Evolutionary conservation across 2,888 invertebrate species (phyloP).

Genomic region (Drosophila subsilvestris): DNA sequence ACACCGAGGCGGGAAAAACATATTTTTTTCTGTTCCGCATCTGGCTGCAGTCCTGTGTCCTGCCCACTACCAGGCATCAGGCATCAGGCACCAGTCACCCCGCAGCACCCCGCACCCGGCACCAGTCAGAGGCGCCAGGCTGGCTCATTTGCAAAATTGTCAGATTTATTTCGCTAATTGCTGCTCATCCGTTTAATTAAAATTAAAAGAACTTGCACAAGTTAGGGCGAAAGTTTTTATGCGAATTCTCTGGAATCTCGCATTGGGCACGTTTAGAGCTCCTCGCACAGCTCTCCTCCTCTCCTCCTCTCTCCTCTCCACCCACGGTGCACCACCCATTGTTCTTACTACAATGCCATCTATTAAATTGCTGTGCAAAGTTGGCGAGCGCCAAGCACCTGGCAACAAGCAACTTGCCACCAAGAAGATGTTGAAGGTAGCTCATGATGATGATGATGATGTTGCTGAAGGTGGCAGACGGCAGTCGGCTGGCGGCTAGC

Average conservation of each 20-base stretch:
- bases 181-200: conserved; percentile 79
- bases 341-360: conserved; percentile 56
- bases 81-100: too few species aligned
- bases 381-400: conserved; percentile 51
- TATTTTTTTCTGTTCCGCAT: conserved; percentile 30
- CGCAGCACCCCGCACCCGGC: not conserved
- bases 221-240: conserved; percentile 57
- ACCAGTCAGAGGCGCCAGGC: conserved; percentile 33
- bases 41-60: conserved; percentile 27
- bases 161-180: conserved; percentile 78
- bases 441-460: conserved; percentile 10
- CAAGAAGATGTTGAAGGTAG: not conserved
- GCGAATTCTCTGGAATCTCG: conserved; percentile 58
- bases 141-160: conserved; percentile 75
- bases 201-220: conserved; percentile 66
- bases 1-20: conserved; percentile 18
- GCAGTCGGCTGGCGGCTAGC: conserved; percentile 5
- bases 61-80: too few species aligned
- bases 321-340: conserved; percentile 19
- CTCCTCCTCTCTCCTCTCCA: conserved; percentile 19
- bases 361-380: conserved; percentile 55
- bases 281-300: not conserved
- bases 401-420: conserved; percentile 49
- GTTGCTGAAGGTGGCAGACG: conserved; percentile 17
- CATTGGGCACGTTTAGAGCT: conserved; percentile 75